Conservation (phyloP, 2,888 invertebrate species). For the Candidula unifasciata region DNA sequence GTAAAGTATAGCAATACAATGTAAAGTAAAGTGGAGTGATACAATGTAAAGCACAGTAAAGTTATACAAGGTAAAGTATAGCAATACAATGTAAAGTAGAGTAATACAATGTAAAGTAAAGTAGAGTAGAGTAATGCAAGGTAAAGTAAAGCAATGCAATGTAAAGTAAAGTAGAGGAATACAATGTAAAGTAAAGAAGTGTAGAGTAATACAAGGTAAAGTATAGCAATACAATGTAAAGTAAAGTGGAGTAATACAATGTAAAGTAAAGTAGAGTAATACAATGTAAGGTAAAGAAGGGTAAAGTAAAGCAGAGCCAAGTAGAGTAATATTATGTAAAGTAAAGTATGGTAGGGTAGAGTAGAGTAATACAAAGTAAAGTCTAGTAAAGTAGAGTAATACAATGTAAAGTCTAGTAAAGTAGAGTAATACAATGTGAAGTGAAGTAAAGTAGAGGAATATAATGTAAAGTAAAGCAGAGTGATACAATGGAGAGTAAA, state of each 20-base stretch:
- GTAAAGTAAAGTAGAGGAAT: constrained; percentile 18
- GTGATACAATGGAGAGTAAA: no score
- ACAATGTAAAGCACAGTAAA: neutral
- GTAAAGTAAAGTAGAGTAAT: neutral
- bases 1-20: neutral
- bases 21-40: constrained; percentile 15
- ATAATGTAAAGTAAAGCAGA: no score
- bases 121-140: neutral
- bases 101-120: constrained; percentile 8
- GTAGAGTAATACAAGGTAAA: neutral
- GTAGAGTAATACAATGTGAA: neutral
- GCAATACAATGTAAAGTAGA: neutral
- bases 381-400: no score
- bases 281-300: no score
- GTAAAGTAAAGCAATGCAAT: constrained; percentile 2
- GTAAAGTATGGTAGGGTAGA: no score
- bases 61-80: neutral
- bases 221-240: neutral
- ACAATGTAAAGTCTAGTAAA: no score
- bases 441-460: no score
- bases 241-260: constrained; percentile 7
- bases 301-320: no score
- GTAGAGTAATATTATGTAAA: no score
- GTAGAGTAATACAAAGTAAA: no score
- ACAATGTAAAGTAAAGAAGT: neutral